Conservation (phyloP, 2,888 invertebrate species). For the Eledone cirrhosa region DNA sequence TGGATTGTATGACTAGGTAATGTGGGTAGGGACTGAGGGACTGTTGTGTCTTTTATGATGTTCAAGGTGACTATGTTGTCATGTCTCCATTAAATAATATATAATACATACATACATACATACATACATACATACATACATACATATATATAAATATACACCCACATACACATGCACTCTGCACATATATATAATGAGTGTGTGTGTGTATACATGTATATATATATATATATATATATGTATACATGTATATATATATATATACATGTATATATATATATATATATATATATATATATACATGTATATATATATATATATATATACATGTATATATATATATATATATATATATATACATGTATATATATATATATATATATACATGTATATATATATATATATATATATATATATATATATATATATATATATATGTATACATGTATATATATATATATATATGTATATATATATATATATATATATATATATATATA, state of each 20-base stretch:
- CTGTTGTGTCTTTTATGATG: no score
- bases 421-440: not conserved
- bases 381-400: not conserved
- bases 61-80: no score
- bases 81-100: no score
- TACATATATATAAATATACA: not conserved
- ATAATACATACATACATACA: not conserved
- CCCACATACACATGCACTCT: not conserved
- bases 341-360: not conserved
- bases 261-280: not conserved
- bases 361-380: constrained; percentile 9
- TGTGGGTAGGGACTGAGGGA: no score
- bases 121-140: not conserved
- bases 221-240: not conserved
- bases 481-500: not conserved
- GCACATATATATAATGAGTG: not conserved
- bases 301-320: not conserved
- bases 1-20: no score
- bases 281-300: not conserved
- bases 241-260: not conserved
- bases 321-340: not conserved
- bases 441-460: not conserved
- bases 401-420: not conserved
- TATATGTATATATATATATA: constrained; percentile 3
- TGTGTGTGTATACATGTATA: not conserved